Evolutionary conservation across 2,888 invertebrate genomes (phyloP).

Genomic region (Mythimna pallens): DNA sequence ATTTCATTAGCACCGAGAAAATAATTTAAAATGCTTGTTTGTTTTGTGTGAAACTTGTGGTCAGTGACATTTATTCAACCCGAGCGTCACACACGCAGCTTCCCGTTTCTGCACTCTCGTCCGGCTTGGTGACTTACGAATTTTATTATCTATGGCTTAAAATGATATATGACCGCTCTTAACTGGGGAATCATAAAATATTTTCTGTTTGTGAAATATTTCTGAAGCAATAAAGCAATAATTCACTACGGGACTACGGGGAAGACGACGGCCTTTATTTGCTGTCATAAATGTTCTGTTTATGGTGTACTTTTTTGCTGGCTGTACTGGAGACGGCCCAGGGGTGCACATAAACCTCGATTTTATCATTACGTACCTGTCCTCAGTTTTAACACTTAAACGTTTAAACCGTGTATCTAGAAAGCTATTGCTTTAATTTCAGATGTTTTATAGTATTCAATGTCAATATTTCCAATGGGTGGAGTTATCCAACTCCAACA

Average conservation of each 20-base stretch:
- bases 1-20: neutral
- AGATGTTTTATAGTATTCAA: conserved; percentile 63
- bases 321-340: conserved; percentile 70
- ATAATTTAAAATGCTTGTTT: neutral
- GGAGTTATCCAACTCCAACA: conserved; percentile 50
- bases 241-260: conserved; percentile 90
- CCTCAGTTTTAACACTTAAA: conserved; percentile 63
- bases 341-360: conserved; percentile 82
- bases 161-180: conserved; percentile 90
- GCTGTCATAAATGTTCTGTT: conserved; percentile 89
- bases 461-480: conserved; percentile 59
- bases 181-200: conserved; percentile 91
- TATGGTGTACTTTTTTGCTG: conserved; percentile 89
- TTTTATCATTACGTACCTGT: conserved; percentile 82
- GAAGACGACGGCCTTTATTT: conserved; percentile 90
- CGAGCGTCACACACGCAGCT: conserved; percentile 64
- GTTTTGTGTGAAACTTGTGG: neutral
- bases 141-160: conserved; percentile 91
- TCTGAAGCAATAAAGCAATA: conserved; percentile 91
- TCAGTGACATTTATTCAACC: conserved; percentile 52
- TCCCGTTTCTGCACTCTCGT: conserved; percentile 81
- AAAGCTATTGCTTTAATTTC: conserved; percentile 65
- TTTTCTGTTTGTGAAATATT: conserved; percentile 91
- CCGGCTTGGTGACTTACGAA: conserved; percentile 87
- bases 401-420: conserved; percentile 62